These are phyloP conservation scores for Drepana arcuata DNA, from an alignment of 1,140 invertebrate species.

Conservation along the genomic window DNA sequence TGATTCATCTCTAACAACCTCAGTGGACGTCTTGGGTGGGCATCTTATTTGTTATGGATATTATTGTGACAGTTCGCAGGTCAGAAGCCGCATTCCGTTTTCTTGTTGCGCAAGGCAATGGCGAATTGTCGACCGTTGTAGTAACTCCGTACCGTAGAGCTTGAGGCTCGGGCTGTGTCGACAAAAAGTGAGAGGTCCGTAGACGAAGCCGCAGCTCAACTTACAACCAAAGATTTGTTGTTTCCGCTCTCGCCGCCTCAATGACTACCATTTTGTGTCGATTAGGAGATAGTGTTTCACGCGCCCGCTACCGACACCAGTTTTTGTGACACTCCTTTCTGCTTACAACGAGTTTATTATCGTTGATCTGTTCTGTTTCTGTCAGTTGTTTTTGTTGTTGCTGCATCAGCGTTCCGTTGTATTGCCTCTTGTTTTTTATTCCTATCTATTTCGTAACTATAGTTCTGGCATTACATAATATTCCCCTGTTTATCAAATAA, in stretches of 20 bases:
- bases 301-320: constrained; percentile 60
- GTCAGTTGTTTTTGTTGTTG: constrained; percentile 24
- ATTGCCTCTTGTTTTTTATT: no score
- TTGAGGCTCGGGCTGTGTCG: constrained; percentile 17
- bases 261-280: constrained; percentile 68
- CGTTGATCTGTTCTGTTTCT: constrained; percentile 44
- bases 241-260: constrained; percentile 63
- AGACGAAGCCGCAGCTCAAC: constrained; percentile 36
- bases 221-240: constrained; percentile 59
- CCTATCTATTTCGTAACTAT: no score
- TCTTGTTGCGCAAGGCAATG: constrained; percentile 28
- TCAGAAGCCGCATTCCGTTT: constrained; percentile 41
- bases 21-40: constrained; percentile 38
- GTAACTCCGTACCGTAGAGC: constrained; percentile 9
- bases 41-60: constrained; percentile 30
- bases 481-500: constrained; percentile 27
- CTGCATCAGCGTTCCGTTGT: constrained; percentile 30
- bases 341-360: constrained; percentile 62
- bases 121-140: constrained; percentile 44
- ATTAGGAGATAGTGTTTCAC: constrained; percentile 68
- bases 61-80: constrained; percentile 34
- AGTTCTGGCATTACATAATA: no score
- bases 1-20: constrained; percentile 21
- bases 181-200: constrained; percentile 49
- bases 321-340: constrained; percentile 64